These are phyloP conservation scores for Alcedo quadribrachys DNA, from an alignment of 2,797 vertebrate species.

Conservation along the genomic window DNA sequence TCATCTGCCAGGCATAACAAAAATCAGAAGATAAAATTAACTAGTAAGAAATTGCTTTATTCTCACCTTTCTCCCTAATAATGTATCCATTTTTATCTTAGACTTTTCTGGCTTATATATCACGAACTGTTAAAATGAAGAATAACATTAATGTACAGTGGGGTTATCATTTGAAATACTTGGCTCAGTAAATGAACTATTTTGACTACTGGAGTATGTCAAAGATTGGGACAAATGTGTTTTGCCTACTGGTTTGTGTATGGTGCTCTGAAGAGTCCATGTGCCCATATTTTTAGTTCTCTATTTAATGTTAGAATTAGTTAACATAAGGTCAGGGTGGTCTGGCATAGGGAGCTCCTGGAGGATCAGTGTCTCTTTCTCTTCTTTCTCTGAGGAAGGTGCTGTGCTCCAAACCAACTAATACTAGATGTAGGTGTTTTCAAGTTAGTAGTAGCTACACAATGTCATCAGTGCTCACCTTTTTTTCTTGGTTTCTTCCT, in stretches of 20 bases:
- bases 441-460: not conserved
- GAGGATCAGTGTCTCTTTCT: not conserved
- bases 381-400: not conserved
- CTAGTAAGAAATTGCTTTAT: not conserved
- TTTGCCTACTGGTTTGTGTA: not conserved
- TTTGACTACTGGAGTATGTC: not conserved
- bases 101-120: not conserved
- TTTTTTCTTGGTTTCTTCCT: not conserved
- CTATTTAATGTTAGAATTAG: constrained; percentile 2
- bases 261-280: not conserved
- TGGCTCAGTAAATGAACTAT: constrained; percentile 32
- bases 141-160: not conserved
- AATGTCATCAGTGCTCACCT: too few relatives aligned
- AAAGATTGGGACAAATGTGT: not conserved
- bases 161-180: constrained; percentile 34
- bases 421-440: not conserved
- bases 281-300: not conserved
- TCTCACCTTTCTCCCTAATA: not conserved
- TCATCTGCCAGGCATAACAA: not conserved
- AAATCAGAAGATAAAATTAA: not conserved
- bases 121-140: constrained; percentile 31
- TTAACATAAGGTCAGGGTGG: not conserved
- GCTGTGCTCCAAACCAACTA: not conserved
- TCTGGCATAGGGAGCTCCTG: not conserved
- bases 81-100: constrained; percentile 9